These are phyloP conservation scores for Drosophila formosana DNA, from an alignment of 2,888 invertebrate genomes.

Conservation along the genomic window DNA sequence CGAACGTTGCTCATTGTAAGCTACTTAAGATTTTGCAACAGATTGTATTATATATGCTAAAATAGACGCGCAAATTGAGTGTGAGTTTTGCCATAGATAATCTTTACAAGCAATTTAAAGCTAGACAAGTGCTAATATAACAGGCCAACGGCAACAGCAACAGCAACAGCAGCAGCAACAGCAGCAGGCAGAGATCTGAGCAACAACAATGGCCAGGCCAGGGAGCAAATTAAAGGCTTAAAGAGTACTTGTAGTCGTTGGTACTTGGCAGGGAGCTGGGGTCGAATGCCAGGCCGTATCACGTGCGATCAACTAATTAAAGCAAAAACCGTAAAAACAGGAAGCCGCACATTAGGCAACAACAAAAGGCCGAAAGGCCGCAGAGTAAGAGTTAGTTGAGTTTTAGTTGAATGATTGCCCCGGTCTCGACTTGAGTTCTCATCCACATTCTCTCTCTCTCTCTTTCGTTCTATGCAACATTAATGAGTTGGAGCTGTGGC, in stretches of 20 bases:
- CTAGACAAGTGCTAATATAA: constrained; percentile 78
- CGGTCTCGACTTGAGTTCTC: constrained; percentile 23
- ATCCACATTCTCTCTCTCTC: not conserved
- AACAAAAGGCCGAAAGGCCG: constrained; percentile 34
- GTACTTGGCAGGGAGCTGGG: constrained; percentile 28
- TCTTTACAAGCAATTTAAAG: constrained; percentile 78
- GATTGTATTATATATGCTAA: constrained; percentile 76
- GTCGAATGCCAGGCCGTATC: constrained; percentile 58
- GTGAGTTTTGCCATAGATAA: constrained; percentile 77
- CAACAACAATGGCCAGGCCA: constrained; percentile 40
- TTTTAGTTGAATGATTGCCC: constrained; percentile 71
- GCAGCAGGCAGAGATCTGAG: constrained; percentile 34
- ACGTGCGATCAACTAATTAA: constrained; percentile 79
- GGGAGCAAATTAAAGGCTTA: constrained; percentile 60
- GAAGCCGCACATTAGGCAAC: constrained; percentile 75
- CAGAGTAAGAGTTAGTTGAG: constrained; percentile 20
- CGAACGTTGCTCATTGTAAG: constrained; percentile 68
- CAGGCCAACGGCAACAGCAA: constrained; percentile 46
- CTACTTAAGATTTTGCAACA: constrained; percentile 77
- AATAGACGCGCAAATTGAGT: constrained; percentile 79
- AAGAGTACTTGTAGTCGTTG: constrained; percentile 25
- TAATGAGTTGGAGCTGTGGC: constrained; percentile 19
- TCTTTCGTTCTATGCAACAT: constrained; percentile 7
- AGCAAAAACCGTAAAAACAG: constrained; percentile 74
- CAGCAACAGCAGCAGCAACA: constrained; percentile 16